Base-by-base conservation (phyloP, 1,140 invertebrate genomes). In the Brachionus rotundiformis region DNA sequence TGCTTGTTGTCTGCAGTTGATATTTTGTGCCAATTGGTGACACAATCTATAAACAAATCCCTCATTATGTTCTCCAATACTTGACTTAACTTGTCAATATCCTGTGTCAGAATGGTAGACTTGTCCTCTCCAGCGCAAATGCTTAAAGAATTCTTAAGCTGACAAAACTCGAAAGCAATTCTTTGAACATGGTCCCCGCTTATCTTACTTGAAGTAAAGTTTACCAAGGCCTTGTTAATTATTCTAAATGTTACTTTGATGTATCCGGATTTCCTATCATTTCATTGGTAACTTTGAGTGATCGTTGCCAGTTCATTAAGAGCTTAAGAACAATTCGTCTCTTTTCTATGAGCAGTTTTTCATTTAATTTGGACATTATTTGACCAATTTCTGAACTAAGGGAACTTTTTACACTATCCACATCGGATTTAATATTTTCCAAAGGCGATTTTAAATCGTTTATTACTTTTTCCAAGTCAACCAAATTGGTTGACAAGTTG, bases 401-500 rank as follows among this genome's bases (percentile, higher is more conserved):
- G 27, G 54, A 81, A 68, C 11, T 31, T 23, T 31, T 63, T 4
- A 81, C 54, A 41, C 41, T 82, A 86, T 92, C 85, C 49, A 95
- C 91, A 91, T 95, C 93, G 84, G 93, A 92, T 85, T 91, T 92
- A 13, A 95, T 89, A 83, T 93, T 91, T 36, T 91, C 91, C 39
- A 96, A 87, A 23, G 94, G 94, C 59, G 89, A 86, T 87, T 93
- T 91, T 76, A 96, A 90, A 84, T 92, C 92, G 80, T 91, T 90
- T 80, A 97, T 94, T 4, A 92, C 91, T 86, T 94, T 93, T 87
- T 96, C 94, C 68, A 96, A 90, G 0, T 94, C 94, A 85, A 95
- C 88, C 82, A 98, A 89, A 88, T 95, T 96, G 23, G 94, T 94
- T 31, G 95, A 97, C 44, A 98, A 88, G 89, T 95, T 96, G 6